A percentile compares a stretch with the other conserved stretches of the same genome.
These are phyloP conservation scores for Orgyia antiqua DNA, from an alignment of 2,888 invertebrate genomes.

Conservation along the genomic window DNA sequence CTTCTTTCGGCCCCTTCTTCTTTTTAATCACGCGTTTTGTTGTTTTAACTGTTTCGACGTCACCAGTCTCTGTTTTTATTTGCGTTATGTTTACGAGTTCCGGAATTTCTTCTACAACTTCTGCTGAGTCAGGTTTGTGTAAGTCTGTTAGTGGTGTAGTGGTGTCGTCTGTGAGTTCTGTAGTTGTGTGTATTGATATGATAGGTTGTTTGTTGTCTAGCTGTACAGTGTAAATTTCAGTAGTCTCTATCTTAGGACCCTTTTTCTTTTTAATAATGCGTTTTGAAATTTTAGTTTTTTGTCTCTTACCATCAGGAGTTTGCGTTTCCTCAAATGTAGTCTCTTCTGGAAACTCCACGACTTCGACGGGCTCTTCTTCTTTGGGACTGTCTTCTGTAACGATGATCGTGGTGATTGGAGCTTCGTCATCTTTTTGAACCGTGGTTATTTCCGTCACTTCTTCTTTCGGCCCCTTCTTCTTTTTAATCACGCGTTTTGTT, in stretches of 20 bases:
- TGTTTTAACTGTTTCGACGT: conserved; percentile 41
- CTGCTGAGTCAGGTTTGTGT: conserved; percentile 21
- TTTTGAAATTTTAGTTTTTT: conserved; percentile 26
- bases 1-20: conserved; percentile 33
- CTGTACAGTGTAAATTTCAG: conserved; percentile 19
- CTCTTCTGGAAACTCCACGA: conserved; percentile 38
- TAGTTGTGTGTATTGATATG: conserved; percentile 28
- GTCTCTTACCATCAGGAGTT: conserved; percentile 44
- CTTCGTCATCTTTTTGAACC: conserved; percentile 18
- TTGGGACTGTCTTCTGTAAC: conserved; percentile 54
- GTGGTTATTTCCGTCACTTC: conserved; percentile 28
- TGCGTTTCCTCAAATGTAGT: conserved; percentile 27
- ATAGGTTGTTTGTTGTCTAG: conserved; percentile 30
- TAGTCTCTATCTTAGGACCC: conserved; percentile 32
- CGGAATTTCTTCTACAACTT: conserved; percentile 40
- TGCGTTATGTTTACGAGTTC: conserved; percentile 47
- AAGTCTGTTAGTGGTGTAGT: conserved; percentile 15
- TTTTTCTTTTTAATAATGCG: conserved; percentile 35
- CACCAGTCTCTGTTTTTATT: conserved; percentile 46
- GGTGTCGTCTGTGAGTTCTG: conserved; percentile 29
- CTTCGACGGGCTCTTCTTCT: conserved; percentile 50
- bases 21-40: conserved; percentile 63
- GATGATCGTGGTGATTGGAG: conserved; percentile 19
- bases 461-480: conserved; percentile 20
- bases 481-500: conserved; percentile 34